Base-by-base conservation (phyloP, 2,888 invertebrate genomes). In the Meganola albula region DNA sequence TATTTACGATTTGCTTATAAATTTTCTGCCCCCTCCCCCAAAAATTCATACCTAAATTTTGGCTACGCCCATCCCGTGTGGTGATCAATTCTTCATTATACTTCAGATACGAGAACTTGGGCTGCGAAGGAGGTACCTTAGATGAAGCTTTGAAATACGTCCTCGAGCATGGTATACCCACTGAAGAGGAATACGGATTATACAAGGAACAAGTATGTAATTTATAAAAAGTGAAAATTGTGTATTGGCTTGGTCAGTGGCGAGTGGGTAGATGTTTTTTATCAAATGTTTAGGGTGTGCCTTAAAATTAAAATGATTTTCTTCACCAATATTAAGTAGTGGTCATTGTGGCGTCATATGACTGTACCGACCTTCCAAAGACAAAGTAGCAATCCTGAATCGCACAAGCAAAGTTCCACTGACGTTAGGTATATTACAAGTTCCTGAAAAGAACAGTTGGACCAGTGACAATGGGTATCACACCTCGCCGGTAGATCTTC, bases 131-230 rank as follows among this genome's bases (percentile, higher is more conserved):
- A 1, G 72, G 72, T 0, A 10, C 33, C 1, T 4, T 65, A 10
- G 45, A 52, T 2, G 44, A 46, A 0, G 49, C 51, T 1, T 38
- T 56, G 16, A 51, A 53, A 9, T 69, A 68, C 24, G 35, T 73
- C 1, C 11, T 51, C 0, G 42, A 53, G 2, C 40, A 72, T n/a
- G 72, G 72, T 0, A 55, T 75, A 1, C 67, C 72, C 0, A 52
- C 59, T 0, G 63, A 67, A 2, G 34, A 37, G 20, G 62, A 64
- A 0, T 75, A 75, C 10, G 74, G 74, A 3, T 12, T 48, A 0
- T 75, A 74, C 34, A 25, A 52, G 3, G 58, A 16, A 16, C 16
- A 16, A 16, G 6, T n/a, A 16, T 16, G 6, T 16, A 6, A 16
- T 4, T 5, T 16, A 16, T 5, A 4, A 16, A 16, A 5, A 16